Conservation (phyloP, 2,113 vertebrate species). For the Parotia lawesii region DNA sequence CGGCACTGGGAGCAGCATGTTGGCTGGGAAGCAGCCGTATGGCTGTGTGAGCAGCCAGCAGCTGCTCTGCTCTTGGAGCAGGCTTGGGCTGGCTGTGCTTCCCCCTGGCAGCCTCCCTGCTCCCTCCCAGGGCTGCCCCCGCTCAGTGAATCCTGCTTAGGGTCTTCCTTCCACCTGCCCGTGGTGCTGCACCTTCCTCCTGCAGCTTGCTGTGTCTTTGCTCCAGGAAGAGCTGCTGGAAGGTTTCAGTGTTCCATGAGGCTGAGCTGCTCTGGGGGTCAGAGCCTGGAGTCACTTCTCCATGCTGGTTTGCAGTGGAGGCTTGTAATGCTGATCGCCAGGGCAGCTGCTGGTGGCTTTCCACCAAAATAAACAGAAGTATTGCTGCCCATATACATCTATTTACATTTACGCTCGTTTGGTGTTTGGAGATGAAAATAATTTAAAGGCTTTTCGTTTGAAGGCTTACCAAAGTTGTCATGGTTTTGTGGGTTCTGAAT, state of each 20-base stretch:
- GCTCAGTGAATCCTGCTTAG: background rate
- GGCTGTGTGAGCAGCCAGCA: constrained; percentile 24
- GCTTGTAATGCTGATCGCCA: background rate
- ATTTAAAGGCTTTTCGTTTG: background rate
- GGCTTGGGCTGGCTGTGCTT: background rate
- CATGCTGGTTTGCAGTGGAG: background rate
- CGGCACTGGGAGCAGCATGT: background rate
- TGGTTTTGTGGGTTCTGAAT: background rate
- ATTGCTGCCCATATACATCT: background rate
- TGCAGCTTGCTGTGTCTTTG: background rate
- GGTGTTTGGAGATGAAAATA: background rate
- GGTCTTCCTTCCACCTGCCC: fast-evolving
- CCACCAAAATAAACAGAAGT: background rate
- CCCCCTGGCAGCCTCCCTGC: background rate
- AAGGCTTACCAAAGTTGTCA: background rate
- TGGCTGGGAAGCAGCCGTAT: constrained; percentile 14
- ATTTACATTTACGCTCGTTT: background rate
- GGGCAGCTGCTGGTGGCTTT: background rate
- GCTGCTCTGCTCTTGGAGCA: constrained; percentile 30
- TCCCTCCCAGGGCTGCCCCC: background rate
- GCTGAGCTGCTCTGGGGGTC: background rate
- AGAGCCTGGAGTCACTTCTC: background rate
- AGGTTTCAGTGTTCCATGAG: fast-evolving
- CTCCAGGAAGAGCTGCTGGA: background rate
- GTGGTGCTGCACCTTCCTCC: background rate